Base-by-base conservation (phyloP, 2,888 invertebrate species). In the Autographa gamma region DNA sequence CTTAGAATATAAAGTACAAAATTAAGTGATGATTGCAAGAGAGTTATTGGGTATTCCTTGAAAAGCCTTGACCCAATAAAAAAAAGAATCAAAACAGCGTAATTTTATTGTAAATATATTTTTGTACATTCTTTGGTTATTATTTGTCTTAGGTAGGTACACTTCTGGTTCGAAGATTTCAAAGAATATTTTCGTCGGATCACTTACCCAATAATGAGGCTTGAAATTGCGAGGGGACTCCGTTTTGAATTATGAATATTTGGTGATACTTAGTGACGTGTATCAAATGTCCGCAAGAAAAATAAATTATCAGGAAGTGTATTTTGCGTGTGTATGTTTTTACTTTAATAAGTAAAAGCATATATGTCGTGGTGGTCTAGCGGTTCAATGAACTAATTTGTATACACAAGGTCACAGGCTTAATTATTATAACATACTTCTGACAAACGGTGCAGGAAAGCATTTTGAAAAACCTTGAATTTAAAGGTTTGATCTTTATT, bases 151-250 rank as follows among this genome's bases (percentile, higher is more conserved):
- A 48, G 48, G n/a, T 48, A 48, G 48, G n/a, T 6, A n/a, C 48
- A 48, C n/a, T n/a, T 7, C n/a, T 64, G 56, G 25, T 63, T 25
- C 31, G 59, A 63, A 43, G 61, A 38, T 31, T 64, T 13, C 16
- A 58, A 60, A 71, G 8, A 63, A 66, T 68, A 43, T 71, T 75
- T 60, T 43, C 66, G 71, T 52, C 66, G 73, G 74, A 67, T 73
- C 77, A 70, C 66, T 79, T 63, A 59, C 38, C 63, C 58, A 52
- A 74, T 68, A 79, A 81, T 72, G 73, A 75, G 64, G 70, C 77
- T 71, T 75, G 73, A 81, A 81, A 81, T 77, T 77, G 72, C 59
- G 48, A 68, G n/a, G 60, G 48, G 18, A 32, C 69, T 74, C 60
- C 64, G 31, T 59, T 38, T 60, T 34, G 48, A 60, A 63, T 69